Percentiles rank a stretch among this genome's conserved stretches.
Conservation (phyloP, 2,888 invertebrate species). For the Rhamnusium bicolor region DNA sequence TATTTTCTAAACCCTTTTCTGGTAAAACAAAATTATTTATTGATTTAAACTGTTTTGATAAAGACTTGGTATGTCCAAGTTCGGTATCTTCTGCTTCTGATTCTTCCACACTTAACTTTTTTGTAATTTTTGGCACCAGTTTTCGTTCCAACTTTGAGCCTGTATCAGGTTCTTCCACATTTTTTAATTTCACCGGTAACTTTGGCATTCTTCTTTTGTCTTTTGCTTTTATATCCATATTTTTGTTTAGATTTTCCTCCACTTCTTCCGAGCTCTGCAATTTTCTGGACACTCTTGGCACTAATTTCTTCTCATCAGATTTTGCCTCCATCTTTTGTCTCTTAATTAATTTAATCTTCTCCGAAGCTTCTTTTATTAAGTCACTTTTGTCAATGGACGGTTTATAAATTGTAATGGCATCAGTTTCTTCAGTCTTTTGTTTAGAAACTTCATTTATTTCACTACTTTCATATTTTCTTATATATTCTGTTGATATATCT, state of each 20-base stretch:
- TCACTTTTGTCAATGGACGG: conserved; percentile 5
- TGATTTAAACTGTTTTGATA: conserved; percentile 22
- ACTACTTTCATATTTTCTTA: conserved; percentile 11
- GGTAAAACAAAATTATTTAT: not conserved
- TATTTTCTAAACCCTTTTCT: conserved; percentile 43
- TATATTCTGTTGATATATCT: conserved; percentile 1
- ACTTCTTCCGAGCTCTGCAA: not conserved
- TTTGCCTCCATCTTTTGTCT: conserved; percentile 43
- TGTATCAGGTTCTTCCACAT: not conserved
- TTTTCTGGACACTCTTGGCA: not conserved
- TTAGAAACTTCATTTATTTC: conserved; percentile 34
- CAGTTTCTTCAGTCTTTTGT: conserved; percentile 8
- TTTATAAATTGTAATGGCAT: not conserved
- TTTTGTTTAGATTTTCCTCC: not conserved
- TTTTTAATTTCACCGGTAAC: not conserved
- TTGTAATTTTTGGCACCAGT: not conserved
- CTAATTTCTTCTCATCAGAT: not conserved
- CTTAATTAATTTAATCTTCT: conserved; percentile 7
- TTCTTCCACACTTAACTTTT: conserved; percentile 4
- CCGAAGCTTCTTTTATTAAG: conserved; percentile 34
- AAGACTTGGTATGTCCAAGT: not conserved
- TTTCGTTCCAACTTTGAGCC: conserved; percentile 1
- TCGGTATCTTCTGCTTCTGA: not conserved
- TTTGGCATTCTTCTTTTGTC: not conserved
- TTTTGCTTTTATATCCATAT: not conserved